phyloP scores from a whole-genome alignment of 2,888 invertebrate species.

The Adelognathus sp. region DNA sequence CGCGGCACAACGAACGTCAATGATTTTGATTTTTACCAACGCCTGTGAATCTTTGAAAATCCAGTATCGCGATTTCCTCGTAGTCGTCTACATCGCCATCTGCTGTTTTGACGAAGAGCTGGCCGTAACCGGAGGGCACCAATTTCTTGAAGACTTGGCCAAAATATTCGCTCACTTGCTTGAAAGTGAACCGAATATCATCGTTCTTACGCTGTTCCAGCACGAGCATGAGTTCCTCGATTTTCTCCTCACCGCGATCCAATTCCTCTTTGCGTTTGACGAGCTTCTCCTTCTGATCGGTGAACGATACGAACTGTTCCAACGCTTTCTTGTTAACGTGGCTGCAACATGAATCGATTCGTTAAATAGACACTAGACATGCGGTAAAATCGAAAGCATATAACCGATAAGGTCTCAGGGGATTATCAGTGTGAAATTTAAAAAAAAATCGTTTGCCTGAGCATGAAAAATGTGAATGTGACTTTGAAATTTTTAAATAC shows the following conservation, averaged over 20 bases:
- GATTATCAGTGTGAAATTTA: no score
- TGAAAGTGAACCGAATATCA: conserved; percentile 99
- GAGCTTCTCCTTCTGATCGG: conserved; percentile 98
- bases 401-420: no score
- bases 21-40: conserved; percentile 80
- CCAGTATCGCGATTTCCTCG: conserved; percentile 86
- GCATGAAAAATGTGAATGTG: no score
- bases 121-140: conserved; percentile 96
- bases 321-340: conserved; percentile 99
- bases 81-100: conserved; percentile 89
- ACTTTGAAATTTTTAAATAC: no score
- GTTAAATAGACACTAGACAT: no score
- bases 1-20: no score
- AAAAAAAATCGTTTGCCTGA: no score
- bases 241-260: conserved; percentile 95
- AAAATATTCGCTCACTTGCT: conserved; percentile 97
- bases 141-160: conserved; percentile 98
- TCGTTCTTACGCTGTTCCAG: conserved; percentile 98
- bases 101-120: conserved; percentile 95
- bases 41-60: conserved; percentile 83
- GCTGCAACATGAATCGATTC: conserved; percentile 83
- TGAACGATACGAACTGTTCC: conserved; percentile 99
- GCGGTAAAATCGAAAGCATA: no score
- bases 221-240: conserved; percentile 95
- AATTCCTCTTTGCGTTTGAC: conserved; percentile 98